A percentile compares a stretch with the other conserved stretches of the same genome.
Evolutionary conservation across 2,888 invertebrate species (phyloP).

Genomic region (Phasia obesa): DNA sequence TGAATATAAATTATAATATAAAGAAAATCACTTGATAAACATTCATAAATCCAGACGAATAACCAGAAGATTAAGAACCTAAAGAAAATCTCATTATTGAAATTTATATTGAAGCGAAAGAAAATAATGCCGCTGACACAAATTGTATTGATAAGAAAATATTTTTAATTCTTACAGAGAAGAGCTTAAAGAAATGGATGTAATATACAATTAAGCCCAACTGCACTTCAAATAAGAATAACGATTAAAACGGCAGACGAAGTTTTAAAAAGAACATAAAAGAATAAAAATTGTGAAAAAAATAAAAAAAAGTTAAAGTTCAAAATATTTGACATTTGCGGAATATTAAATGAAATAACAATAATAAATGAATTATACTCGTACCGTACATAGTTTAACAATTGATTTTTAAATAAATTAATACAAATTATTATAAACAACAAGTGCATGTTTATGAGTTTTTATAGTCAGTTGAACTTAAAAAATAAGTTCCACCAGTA

Average conservation of each 20-base stretch:
- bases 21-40: slow-evolving; percentile 58
- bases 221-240: slow-evolving; percentile 35
- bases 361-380: slow-evolving; percentile 27
- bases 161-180: neutral
- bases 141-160: slow-evolving; percentile 36
- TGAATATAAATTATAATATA: slow-evolving; percentile 59
- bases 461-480: too few species aligned
- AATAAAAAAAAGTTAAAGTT: slow-evolving; percentile 35
- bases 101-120: neutral
- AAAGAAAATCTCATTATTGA: slow-evolving; percentile 45
- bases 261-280: slow-evolving; percentile 5
- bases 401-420: slow-evolving; percentile 53
- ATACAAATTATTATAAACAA: slow-evolving; percentile 60
- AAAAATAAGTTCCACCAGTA: too few species aligned
- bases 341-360: slow-evolving; percentile 18
- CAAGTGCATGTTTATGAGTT: neutral
- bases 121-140: slow-evolving; percentile 11
- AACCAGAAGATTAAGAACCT: slow-evolving; percentile 45
- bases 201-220: slow-evolving; percentile 30
- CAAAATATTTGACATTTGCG: slow-evolving; percentile 49
- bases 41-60: slow-evolving; percentile 30
- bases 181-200: slow-evolving; percentile 29
- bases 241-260: slow-evolving; percentile 35
- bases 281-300: slow-evolving; percentile 27
- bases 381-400: slow-evolving; percentile 1